phyloP scores from a whole-genome alignment of 2,888 invertebrate genomes.

The Phaonia tiefii region DNA sequence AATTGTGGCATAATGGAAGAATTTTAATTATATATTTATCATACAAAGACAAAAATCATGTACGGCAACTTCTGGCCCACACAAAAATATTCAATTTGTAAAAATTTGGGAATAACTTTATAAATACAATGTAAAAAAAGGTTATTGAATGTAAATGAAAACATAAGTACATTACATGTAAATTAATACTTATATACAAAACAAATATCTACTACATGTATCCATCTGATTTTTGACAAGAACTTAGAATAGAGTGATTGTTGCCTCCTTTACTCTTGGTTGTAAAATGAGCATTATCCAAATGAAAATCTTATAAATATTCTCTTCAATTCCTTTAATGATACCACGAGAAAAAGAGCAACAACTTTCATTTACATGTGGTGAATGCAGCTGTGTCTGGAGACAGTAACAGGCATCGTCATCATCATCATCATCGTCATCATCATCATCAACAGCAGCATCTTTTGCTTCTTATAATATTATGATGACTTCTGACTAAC shows the following conservation, averaged over 20 bases:
- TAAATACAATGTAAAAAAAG: not conserved
- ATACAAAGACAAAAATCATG: too few relatives aligned
- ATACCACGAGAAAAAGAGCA: too few relatives aligned
- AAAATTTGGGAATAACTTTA: conserved; percentile 23
- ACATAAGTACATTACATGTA: conserved; percentile 36
- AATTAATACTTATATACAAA: too few relatives aligned
- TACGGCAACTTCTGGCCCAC: too few relatives aligned
- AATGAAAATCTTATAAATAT: conserved; percentile 54
- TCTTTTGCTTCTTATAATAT: not conserved
- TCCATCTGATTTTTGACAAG: too few relatives aligned
- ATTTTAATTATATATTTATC: too few relatives aligned
- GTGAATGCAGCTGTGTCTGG: too few relatives aligned
- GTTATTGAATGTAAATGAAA: conserved; percentile 8
- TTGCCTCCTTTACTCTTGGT: conserved; percentile 19
- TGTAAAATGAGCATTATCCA: conserved; percentile 59
- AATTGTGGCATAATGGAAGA: too few relatives aligned
- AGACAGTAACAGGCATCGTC: not conserved
- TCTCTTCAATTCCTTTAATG: too few relatives aligned
- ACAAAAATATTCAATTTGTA: too few relatives aligned
- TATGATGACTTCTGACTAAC: not conserved
- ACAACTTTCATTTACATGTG: too few relatives aligned
- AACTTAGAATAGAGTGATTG: too few relatives aligned
- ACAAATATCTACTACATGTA: conserved; percentile 33
- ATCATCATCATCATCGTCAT: not conserved
- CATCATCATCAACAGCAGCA: conserved; percentile 3